Evolutionary conservation across 2,797 vertebrate species (phyloP), one percentile per base, ranked within the genome.

Genomic region (Hapalemur alaotrensis): DNA sequence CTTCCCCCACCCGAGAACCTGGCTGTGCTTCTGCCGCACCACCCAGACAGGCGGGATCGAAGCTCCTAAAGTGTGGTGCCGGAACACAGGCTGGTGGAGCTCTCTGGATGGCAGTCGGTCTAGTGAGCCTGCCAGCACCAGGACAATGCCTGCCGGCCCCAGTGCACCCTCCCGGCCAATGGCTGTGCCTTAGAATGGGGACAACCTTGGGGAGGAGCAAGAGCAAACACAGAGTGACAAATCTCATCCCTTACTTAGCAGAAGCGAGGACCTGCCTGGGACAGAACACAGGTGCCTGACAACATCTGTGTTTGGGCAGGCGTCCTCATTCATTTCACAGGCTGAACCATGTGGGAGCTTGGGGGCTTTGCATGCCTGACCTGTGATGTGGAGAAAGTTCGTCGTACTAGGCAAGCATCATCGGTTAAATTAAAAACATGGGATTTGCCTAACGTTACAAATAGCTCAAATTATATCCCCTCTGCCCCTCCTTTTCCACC

Each of bases 31-130:
- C 82, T 12, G 11, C 43, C 25, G 15, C 14, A 35, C 11, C 23
- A 25, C 25, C 17, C 63, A 28, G 22, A 38, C 38, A 48, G 41
- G 46, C 0, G 5, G 32, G 11, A n/a, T 4, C 1, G 5, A 2
- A 5, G 17, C 23, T 78, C 9, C 48, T 57, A 43, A 54, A 18
- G 20, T 12, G 0, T 6, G 11, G 32, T 7, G 25, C 23, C 28
- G 22, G 30, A 23, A 46, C 4, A 7, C 17, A 23, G 18, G 18
- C n/a, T 32, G 38, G 38, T 54, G 17, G 73, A 86, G 32, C 50
- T 41, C 25, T 54, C 48, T 65, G 65, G 54, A 18, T 20, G 25
- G n/a, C 52, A 15, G 5, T 57, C 22, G 14, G 32, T 61, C 17
- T 25, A 43, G 18, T 38, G 11, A 73, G 28, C 4, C 14, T 61